Conservation (phyloP, 2,888 invertebrate species). For the Carterocephalus palaemon region DNA sequence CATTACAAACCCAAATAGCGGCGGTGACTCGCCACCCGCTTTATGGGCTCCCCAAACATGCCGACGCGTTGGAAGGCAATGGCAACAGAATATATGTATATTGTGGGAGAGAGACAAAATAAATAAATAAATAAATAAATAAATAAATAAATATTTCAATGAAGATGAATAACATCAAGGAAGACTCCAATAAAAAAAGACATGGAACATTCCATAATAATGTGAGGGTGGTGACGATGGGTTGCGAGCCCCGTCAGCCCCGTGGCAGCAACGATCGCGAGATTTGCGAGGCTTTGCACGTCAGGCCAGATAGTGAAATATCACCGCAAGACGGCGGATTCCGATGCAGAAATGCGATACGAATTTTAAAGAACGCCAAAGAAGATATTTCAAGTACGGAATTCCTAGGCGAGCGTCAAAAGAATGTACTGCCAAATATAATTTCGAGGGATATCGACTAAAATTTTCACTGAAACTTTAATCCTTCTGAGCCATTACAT, state of each 20-base stretch:
- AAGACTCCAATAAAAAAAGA: too few species aligned
- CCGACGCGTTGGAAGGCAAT: too few species aligned
- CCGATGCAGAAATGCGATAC: slow-evolving; percentile 21
- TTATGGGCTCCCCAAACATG: too few species aligned
- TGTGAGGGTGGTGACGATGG: slow-evolving; percentile 19
- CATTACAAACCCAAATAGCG: too few species aligned
- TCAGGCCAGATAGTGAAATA: slow-evolving; percentile 24
- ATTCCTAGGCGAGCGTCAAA: slow-evolving; percentile 1
- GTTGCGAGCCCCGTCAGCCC: slow-evolving; percentile 9
- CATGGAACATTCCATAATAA: too few species aligned
- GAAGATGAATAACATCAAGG: too few species aligned
- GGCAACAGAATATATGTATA: too few species aligned
- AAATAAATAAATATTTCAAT: too few species aligned
- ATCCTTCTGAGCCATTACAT: slow-evolving; percentile 12
- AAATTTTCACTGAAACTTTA: slow-evolving; percentile 2
- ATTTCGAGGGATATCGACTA: slow-evolving; percentile 6
- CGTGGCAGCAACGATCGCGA: slow-evolving; percentile 21
- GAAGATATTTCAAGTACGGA: slow-evolving; percentile 7
- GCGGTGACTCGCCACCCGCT: too few species aligned
- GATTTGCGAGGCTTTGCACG: slow-evolving; percentile 23
- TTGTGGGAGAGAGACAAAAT: too few species aligned
- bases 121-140: too few species aligned
- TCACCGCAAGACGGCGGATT: slow-evolving; percentile 22
- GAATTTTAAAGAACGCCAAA: slow-evolving; percentile 13
- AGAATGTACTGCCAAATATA: slow-evolving; percentile 9